Base-by-base conservation (phyloP, 2,797 vertebrate genomes). In the Sebastes wilsoni region DNA sequence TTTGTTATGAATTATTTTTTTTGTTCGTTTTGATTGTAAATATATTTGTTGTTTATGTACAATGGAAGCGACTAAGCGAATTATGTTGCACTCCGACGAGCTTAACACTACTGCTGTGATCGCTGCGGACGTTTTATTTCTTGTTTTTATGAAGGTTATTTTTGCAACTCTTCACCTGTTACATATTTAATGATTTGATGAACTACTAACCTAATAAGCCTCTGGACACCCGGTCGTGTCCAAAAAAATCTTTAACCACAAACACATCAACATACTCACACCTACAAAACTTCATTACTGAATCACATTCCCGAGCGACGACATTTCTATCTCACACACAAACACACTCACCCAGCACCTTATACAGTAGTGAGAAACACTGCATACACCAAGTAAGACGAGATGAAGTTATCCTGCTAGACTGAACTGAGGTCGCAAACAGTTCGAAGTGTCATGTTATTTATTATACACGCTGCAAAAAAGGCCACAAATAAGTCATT, bases 41-140 rank as follows among this genome's bases (percentile, higher is more conserved):
- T 95, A 94, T 94, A 88, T 89, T 86, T 92, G 78, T 93, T 81
- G 83, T 93, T 89, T 30, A 62, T 87, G 82, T 93, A 76, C 82
- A 81, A 77, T 73, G 79, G 85, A 86, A 65, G 72, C 83, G 87
- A 93, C 86, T 87, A 84, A 87, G 81, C 54, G 1, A 66, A 88
- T 91, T 78, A 56, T 75, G 90, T 94, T 92, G 90, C 91, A 89
- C 91, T 90, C 78, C 0, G 42, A 52, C 9, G 69, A 88, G 88
- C 68, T 81, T 84, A 91, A 93, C 90, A 91, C 83, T 87, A 89
- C 85, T 75, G 85, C 86, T 85, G 91, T 83, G 88, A 90, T 86
- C 58, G 65, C 81, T 84, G 82, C 59, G 13, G 73, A 85, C 18
- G 22, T 86, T 83, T 81, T 88, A 60, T 78, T 85, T 82, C 76